Percentiles rank a stretch among this genome's conserved stretches.
Evolutionary conservation across 2,888 invertebrate genomes (phyloP).

Genomic region (Buathra laborator): DNA sequence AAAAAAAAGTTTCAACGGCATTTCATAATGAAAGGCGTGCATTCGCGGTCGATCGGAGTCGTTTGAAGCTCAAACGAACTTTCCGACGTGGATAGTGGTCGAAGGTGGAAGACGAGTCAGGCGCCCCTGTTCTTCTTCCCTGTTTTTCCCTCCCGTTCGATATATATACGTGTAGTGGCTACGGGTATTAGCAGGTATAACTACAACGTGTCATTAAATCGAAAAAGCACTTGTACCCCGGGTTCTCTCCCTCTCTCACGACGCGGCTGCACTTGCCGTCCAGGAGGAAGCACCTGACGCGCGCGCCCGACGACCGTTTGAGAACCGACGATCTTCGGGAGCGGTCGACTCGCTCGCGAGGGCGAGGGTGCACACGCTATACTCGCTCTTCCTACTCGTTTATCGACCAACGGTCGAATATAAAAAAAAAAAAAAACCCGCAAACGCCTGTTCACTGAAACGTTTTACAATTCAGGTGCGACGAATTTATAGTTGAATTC

Average conservation of each 20-base stretch:
- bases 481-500: slow-evolving; percentile 9
- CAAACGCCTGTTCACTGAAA: slow-evolving; percentile 60
- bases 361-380: slow-evolving; percentile 45
- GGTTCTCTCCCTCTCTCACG: slow-evolving; percentile 30
- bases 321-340: slow-evolving; percentile 51
- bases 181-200: slow-evolving; percentile 59
- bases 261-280: slow-evolving; percentile 81
- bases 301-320: slow-evolving; percentile 68
- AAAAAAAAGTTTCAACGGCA: slow-evolving; percentile 1
- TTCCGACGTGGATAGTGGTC: slow-evolving; percentile 15
- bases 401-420: slow-evolving; percentile 73
- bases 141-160: slow-evolving; percentile 16
- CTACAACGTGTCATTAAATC: slow-evolving; percentile 82
- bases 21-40: slow-evolving; percentile 59
- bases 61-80: slow-evolving; percentile 52
- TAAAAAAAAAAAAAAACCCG: slow-evolving; percentile 53
- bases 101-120: slow-evolving; percentile 66
- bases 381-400: slow-evolving; percentile 34
- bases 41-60: not conserved
- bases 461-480: slow-evolving; percentile 25
- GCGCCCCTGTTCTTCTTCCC: slow-evolving; percentile 70
- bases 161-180: slow-evolving; percentile 27
- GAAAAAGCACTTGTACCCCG: slow-evolving; percentile 80
- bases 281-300: slow-evolving; percentile 84
- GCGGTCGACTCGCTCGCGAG: slow-evolving; percentile 59